Evolutionary conservation across 2,113 vertebrate genomes (phyloP), one percentile per base, ranked within the genome.

Genomic region (Nothocercus nigrocapillus): DNA sequence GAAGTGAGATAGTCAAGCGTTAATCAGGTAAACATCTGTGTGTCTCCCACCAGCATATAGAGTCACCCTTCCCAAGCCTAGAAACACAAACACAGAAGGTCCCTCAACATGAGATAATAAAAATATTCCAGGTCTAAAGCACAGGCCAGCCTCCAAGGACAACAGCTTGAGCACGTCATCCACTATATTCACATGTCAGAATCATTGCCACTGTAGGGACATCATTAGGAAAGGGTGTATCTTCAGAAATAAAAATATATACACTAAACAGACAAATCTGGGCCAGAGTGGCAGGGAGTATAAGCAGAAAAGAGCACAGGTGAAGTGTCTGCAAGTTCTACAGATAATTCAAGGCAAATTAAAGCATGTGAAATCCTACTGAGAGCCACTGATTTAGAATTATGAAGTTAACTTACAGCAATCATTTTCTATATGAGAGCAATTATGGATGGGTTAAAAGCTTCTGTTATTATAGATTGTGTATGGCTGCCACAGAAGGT

Each of bases 271-370:
- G 81, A 4, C 70, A 74, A 93, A 91, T 95, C 93, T 89, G 30
- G 89, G 95, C 94, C 93, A 92, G 72, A 81, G 69, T 66, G 63
- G 93, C 90, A 91, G 82, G 51, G 82, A 89, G 17, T 40, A 83
- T 94, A 96, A 95, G 96, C 85, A 84, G 90, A 80, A 93, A 94
- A 92, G 74, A 92, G 75, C 90, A 92, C 2, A 93, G 92, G 94
- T 91, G 91, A 95, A 95, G 89, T 87, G 93, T 63, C 75, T 81
- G 88, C 32, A 79, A 95, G 92, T 95, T 92, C 90, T 93, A 90
- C 92, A 92, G 95, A 96, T 97, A 96, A 97, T 97, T 97, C 93
- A 94, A 93, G 91, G 95, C 95, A 96, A 97, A 97, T 97, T 97
- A 96, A 97, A 97, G 86, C 94, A 93, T 96, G 90, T 96, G 94